Evolutionary conservation across 2,888 invertebrate genomes (phyloP).

Genomic region (Chrysolina americana): DNA sequence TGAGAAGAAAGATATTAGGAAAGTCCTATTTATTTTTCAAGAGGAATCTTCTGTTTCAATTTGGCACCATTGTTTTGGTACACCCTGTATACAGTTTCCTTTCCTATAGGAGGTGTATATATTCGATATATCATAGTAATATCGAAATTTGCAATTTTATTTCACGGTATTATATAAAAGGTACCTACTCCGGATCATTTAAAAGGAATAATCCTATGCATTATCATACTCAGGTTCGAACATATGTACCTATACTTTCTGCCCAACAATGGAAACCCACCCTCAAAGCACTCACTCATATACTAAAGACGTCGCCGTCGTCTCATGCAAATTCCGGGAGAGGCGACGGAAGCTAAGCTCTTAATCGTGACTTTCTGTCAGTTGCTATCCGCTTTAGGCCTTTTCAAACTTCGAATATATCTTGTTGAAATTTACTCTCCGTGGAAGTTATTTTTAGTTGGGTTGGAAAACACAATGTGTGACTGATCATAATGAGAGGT

Average conservation of each 20-base stretch:
- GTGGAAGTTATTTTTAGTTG: not conserved
- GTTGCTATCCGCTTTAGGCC: constrained; percentile 45
- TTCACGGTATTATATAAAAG: too few relatives aligned
- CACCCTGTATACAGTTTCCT: too few relatives aligned
- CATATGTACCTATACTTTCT: constrained; percentile 29
- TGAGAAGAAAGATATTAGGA: too few relatives aligned
- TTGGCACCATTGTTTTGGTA: too few relatives aligned
- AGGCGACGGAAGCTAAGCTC: constrained; percentile 37
- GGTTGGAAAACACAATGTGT: not conserved
- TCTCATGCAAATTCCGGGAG: constrained; percentile 47
- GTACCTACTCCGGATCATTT: too few relatives aligned
- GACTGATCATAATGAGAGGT: not conserved
- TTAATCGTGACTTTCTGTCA: constrained; percentile 50
- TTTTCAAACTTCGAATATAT: constrained; percentile 39
- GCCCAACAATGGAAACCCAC: constrained; percentile 39
- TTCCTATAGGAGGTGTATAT: too few relatives aligned
- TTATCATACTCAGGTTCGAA: too few relatives aligned
- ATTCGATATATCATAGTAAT: too few relatives aligned
- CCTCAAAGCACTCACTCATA: constrained; percentile 35
- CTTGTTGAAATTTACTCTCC: not conserved
- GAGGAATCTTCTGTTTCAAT: too few relatives aligned
- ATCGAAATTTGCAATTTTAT: too few relatives aligned
- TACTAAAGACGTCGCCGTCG: constrained; percentile 40
- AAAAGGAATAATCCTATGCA: too few relatives aligned
- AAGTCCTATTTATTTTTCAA: too few relatives aligned